A percentile compares a stretch with the other conserved stretches of the same genome.
These are phyloP conservation scores for Drosophila barbarae DNA, from an alignment of 2,888 invertebrate genomes.

Conservation along the genomic window DNA sequence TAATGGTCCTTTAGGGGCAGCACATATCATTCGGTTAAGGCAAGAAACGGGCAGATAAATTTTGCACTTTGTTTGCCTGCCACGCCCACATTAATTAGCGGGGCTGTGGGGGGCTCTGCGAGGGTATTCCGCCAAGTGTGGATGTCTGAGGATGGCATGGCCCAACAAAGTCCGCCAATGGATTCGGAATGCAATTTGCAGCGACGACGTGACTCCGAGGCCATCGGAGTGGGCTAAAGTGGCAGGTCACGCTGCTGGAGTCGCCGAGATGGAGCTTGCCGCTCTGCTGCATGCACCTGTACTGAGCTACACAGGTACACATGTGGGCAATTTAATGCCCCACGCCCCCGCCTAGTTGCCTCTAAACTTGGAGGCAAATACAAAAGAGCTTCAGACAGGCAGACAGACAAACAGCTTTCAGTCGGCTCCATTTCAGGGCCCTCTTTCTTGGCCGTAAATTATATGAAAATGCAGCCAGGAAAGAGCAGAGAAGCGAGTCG, in stretches of 20 bases:
- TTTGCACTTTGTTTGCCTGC: slow-evolving; percentile 45
- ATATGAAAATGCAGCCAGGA: slow-evolving; percentile 50
- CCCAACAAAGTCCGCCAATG: slow-evolving; percentile 32
- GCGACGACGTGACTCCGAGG: slow-evolving; percentile 40
- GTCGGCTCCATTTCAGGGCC: slow-evolving; percentile 43
- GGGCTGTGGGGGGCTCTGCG: slow-evolving; percentile 12
- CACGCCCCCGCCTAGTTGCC: slow-evolving; percentile 47
- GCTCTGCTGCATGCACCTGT: slow-evolving; percentile 48
- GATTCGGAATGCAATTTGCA: slow-evolving; percentile 43
- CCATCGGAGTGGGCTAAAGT: slow-evolving; percentile 36
- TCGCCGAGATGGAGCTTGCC: slow-evolving; percentile 28
- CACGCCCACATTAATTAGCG: slow-evolving; percentile 43
- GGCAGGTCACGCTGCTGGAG: slow-evolving; percentile 43
- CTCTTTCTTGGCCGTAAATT: slow-evolving; percentile 33
- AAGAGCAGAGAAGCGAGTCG: slow-evolving; percentile 37
- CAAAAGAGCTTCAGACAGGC: slow-evolving; percentile 22
- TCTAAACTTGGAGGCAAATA: slow-evolving; percentile 29
- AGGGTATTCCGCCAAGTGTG: slow-evolving; percentile 6
- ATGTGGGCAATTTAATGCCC: slow-evolving; percentile 60
- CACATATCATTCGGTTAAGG: slow-evolving; percentile 42
- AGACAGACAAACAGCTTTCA: slow-evolving; percentile 39
- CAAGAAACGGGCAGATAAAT: slow-evolving; percentile 33
- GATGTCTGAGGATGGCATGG: slow-evolving; percentile 8
- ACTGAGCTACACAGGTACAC: slow-evolving; percentile 30
- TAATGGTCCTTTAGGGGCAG: slow-evolving; percentile 32